phyloP scores from a whole-genome alignment of 2,888 invertebrate genomes.

The Lasiommata megera region DNA sequence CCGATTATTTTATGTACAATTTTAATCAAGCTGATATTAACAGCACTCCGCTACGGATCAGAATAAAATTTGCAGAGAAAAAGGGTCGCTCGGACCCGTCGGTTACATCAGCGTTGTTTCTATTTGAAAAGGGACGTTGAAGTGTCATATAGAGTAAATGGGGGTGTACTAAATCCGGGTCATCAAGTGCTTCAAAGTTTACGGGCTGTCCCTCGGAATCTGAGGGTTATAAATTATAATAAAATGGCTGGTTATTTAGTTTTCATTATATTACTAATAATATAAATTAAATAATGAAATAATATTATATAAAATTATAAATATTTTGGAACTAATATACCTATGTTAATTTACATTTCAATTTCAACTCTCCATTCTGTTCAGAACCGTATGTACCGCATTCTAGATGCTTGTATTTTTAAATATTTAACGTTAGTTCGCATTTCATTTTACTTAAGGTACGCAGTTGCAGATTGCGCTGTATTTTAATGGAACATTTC shows the following conservation, averaged over 20 bases:
- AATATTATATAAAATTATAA: not conserved
- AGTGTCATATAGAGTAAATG: conserved; percentile 64
- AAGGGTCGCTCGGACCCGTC: conserved; percentile 40
- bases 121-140: conserved; percentile 63
- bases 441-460: too few species aligned
- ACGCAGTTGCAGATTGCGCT: too few species aligned
- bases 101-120: conserved; percentile 58
- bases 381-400: too few species aligned
- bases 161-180: conserved; percentile 58
- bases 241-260: too few species aligned
- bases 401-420: too few species aligned
- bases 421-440: too few species aligned
- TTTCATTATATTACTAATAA: conserved; percentile 14
- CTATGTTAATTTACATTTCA: too few species aligned
- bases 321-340: too few species aligned
- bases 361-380: too few species aligned
- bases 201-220: conserved; percentile 41
- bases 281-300: conserved; percentile 3
- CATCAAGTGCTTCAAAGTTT: conserved; percentile 60
- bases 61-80: conserved; percentile 33
- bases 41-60: conserved; percentile 14
- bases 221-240: conserved; percentile 30
- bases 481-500: too few species aligned
- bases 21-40: conserved; percentile 26
- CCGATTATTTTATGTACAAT: conserved; percentile 30